A percentile compares a stretch with the other conserved stretches of the same genome.
Evolutionary conservation across 1,140 invertebrate genomes (phyloP).

Genomic region (Adelges cooleyi): DNA sequence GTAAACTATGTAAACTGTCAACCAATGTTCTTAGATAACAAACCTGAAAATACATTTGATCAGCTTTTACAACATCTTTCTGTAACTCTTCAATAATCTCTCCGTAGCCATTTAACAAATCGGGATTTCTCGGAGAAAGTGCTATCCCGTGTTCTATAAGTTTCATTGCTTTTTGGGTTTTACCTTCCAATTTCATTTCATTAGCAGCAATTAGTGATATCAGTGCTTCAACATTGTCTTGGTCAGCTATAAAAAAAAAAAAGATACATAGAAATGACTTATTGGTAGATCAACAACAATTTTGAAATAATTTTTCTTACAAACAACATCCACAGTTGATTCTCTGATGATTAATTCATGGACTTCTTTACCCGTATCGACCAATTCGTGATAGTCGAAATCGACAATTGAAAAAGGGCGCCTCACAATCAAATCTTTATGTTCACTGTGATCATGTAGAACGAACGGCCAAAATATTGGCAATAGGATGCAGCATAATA

Average conservation of each 20-base stretch:
- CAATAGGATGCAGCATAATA: not conserved
- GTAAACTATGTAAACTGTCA: too few species aligned
- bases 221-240: slow-evolving; percentile 55
- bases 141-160: slow-evolving; percentile 82
- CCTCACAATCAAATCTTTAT: not conserved
- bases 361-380: not conserved
- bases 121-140: slow-evolving; percentile 79
- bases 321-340: slow-evolving; percentile 6
- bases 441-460: not conserved
- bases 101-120: slow-evolving; percentile 83
- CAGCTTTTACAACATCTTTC: slow-evolving; percentile 76
- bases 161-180: slow-evolving; percentile 74
- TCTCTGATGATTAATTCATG: slow-evolving; percentile 24
- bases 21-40: not conserved
- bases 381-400: not conserved
- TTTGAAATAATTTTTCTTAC: not conserved
- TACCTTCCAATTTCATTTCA: slow-evolving; percentile 69
- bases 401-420: slow-evolving; percentile 16
- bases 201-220: slow-evolving; percentile 69
- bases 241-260: not conserved
- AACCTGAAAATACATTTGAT: slow-evolving; percentile 64
- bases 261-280: too few species aligned
- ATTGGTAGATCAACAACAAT: not conserved
- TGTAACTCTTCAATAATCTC: slow-evolving; percentile 82
- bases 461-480: not conserved